These are phyloP conservation scores for Calameuta filiformis DNA, from an alignment of 2,888 invertebrate genomes.

Conservation along the genomic window DNA sequence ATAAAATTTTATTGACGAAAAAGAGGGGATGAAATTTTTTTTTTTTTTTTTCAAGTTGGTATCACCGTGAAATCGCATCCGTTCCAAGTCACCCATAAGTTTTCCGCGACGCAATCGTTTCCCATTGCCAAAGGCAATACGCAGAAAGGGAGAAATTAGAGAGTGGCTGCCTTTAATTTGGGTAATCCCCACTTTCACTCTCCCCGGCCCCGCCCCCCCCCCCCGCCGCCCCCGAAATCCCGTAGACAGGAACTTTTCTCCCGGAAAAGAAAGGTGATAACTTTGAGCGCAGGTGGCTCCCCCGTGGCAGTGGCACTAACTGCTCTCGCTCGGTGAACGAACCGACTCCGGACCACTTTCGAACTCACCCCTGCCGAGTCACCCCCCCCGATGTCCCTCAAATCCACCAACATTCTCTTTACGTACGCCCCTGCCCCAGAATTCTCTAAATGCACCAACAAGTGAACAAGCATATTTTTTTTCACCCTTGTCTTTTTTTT, in stretches of 20 bases:
- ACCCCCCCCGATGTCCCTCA: neutral
- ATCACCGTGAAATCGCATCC: no score
- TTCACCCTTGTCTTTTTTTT: constrained; percentile 36
- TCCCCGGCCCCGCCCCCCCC: constrained; percentile 6
- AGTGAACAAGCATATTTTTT: neutral
- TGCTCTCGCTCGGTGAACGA: constrained; percentile 19
- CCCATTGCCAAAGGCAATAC: neutral
- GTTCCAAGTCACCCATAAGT: no score
- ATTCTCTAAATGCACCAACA: no score
- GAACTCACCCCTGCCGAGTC: neutral
- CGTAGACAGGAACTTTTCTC: constrained; percentile 37
- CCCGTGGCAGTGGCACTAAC: constrained; percentile 34
- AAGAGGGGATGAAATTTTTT: no score
- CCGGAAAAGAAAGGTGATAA: constrained; percentile 41
- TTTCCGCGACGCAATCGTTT: no score
- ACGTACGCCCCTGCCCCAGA: no score
- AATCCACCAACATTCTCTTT: neutral
- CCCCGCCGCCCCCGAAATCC: constrained; percentile 29
- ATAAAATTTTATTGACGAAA: no score
- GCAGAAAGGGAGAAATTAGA: constrained; percentile 22
- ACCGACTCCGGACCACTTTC: no score
- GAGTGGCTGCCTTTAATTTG: constrained; percentile 35
- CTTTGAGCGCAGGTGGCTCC: constrained; percentile 51
- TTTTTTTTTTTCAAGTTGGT: no score
- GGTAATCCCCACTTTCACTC: constrained; percentile 37